These are phyloP conservation scores for Acrocephalus scirpaceus DNA, from an alignment of 2,797 vertebrate genomes.

Conservation along the genomic window DNA sequence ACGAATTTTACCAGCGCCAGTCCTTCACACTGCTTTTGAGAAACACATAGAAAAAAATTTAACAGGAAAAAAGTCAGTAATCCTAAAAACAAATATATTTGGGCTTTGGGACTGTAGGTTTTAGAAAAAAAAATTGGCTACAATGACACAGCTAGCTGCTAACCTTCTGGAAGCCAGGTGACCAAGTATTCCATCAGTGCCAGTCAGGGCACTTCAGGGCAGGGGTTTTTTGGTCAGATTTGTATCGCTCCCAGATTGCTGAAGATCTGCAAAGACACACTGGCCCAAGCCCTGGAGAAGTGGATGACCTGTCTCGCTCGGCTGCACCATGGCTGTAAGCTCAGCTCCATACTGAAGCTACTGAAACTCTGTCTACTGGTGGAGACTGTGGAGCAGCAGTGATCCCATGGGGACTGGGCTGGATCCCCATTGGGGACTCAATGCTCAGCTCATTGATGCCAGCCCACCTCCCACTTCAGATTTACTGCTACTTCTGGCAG, in stretches of 20 bases:
- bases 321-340: background rate
- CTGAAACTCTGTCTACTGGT: background rate
- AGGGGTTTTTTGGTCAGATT: background rate
- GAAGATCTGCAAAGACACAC: background rate
- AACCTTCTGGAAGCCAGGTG: background rate
- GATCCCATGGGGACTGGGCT: background rate
- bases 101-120: background rate
- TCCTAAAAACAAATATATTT: background rate
- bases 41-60: background rate
- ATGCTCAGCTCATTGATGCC: background rate
- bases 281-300: background rate
- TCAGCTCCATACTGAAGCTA: background rate
- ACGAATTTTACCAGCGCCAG: background rate
- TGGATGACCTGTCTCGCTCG: rapidly evolving
- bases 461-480: conserved; percentile 25
- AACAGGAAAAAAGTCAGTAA: background rate
- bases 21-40: background rate
- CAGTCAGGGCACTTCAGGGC: background rate
- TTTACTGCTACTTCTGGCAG: conserved; percentile 48
- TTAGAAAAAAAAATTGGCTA: background rate
- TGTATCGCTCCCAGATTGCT: background rate
- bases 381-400: background rate
- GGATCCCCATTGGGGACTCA: rapidly evolving
- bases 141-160: background rate
- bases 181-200: rapidly evolving